Conservation (phyloP, 2,113 vertebrate species). For the Callorhinus ursinus region DNA sequence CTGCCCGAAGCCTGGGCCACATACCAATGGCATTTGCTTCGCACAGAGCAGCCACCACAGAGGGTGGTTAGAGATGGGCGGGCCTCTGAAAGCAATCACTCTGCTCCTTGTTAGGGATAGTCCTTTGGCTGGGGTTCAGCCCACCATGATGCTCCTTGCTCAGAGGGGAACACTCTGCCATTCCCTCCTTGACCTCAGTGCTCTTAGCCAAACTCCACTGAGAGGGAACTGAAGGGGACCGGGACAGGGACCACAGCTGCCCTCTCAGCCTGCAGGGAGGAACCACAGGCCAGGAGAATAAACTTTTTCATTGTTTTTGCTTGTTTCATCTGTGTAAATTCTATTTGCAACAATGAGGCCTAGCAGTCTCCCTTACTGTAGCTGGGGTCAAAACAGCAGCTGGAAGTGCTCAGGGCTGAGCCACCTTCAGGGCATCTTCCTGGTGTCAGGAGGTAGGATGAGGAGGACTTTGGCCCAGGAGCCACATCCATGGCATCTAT, state of each 20-base stretch:
- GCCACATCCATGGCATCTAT: not conserved
- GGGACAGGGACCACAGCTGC: not conserved
- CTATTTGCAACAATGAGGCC: not conserved
- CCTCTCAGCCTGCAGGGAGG: not conserved
- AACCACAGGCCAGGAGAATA: not conserved
- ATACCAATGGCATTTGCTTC: constrained; percentile 12
- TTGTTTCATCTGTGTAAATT: not conserved
- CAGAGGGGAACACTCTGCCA: not conserved
- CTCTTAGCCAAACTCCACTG: not conserved
- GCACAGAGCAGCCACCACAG: not conserved
- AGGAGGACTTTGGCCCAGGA: not conserved
- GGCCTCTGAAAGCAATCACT: not conserved
- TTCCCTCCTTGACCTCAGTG: not conserved
- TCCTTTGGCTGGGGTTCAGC: not conserved
- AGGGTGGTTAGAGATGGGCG: not conserved
- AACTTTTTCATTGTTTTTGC: not conserved
- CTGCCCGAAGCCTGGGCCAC: not conserved
- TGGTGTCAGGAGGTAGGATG: not conserved
- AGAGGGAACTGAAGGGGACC: not conserved
- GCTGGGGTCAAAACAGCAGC: not conserved
- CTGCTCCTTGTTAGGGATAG: constrained; percentile 15
- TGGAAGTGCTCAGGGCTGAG: constrained; percentile 25
- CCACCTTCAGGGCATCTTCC: constrained; percentile 16
- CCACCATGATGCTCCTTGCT: not conserved
- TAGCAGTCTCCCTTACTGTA: not conserved